These are phyloP conservation scores for Geodia barretti DNA, from an alignment of 37 sponge, comb jelly and placozoan genomes.

Conservation along the genomic window DNA sequence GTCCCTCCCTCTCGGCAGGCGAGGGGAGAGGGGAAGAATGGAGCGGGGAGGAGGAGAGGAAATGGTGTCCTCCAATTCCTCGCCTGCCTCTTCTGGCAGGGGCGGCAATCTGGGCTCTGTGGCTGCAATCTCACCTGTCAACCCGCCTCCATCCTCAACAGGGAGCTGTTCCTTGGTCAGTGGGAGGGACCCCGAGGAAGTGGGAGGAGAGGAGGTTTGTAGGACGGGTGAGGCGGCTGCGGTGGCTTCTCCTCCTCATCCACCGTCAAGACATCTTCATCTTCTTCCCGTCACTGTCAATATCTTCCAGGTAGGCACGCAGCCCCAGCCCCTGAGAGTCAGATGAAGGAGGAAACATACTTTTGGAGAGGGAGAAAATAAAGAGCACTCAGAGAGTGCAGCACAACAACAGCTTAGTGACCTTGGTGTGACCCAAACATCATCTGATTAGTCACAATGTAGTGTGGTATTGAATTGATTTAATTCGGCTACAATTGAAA, in stretches of 20 bases:
- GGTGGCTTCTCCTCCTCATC: constrained; percentile 26
- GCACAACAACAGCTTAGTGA: too few relatives aligned
- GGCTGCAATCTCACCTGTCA: constrained; percentile 61
- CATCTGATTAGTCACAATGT: too few relatives aligned
- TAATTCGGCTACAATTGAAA: too few relatives aligned
- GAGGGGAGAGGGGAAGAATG: neutral
- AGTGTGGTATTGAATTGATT: too few relatives aligned
- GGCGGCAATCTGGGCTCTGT: constrained; percentile 41
- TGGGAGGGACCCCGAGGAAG: neutral
- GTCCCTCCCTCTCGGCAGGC: neutral
- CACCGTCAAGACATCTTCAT: neutral
- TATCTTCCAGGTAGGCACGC: constrained; percentile 75
- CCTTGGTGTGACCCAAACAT: too few relatives aligned
- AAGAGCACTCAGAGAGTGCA: too few relatives aligned
- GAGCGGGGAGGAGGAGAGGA: neutral
- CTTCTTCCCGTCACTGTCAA: constrained; percentile 76
- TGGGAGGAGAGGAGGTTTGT: neutral
- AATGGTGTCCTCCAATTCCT: constrained; percentile 30
- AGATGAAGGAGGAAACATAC: too few relatives aligned
- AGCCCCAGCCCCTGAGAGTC: constrained; percentile 28
- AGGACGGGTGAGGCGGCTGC: neutral
- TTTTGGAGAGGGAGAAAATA: too few relatives aligned
- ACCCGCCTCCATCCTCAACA: constrained; percentile 73
- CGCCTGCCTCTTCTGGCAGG: constrained; percentile 56
- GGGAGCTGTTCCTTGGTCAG: constrained; percentile 72